phyloP scores from a whole-genome alignment of 2,113 vertebrate genomes.

The human (Homo sapiens) region GRCh38 chr12:9591001-9591500 shows the following conservation, averaged over 20 bases:
- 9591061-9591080: background rate
- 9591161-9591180: background rate
- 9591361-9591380: background rate
- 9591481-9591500: background rate
- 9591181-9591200: background rate
- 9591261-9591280: background rate
- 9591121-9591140: background rate
- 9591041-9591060: background rate
- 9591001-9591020: background rate
- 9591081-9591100: background rate
- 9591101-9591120: background rate
- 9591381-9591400: background rate
- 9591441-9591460: background rate
- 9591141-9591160: background rate
- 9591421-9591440: background rate
- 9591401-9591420: background rate
- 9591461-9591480: background rate
- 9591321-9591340: background rate
- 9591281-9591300: background rate
- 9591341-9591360: background rate
- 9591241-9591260: background rate
- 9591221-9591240: background rate
- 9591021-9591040: background rate
- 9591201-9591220: background rate
- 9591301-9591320: background rate